Evolutionary conservation across 2,888 invertebrate species (phyloP), one percentile per base, ranked within the genome.

Genomic region (Amphimallon solstitiale): DNA sequence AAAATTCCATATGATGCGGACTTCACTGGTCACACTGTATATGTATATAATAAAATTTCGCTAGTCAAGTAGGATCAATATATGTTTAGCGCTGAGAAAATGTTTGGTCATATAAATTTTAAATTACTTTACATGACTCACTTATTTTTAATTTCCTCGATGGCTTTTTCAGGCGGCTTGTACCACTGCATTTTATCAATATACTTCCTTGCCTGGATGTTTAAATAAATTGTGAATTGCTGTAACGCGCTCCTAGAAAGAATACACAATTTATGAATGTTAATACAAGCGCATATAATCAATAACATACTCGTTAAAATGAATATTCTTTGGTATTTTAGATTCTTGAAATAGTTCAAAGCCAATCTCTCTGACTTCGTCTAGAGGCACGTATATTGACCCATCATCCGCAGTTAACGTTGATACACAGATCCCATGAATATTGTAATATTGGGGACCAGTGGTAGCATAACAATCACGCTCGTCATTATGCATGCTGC

Each of bases 281-380:
- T 10, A n/a, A 43, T 9, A 2, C 5, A 15, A 15, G 52, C 15
- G 34, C 1, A 5, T 34, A 21, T 9, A 52, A 6, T 14, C 10
- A 17, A n/a, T 15, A 35, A 65, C 71, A 67, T 69, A 76, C 76
- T 70, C 68, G 65, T 72, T 71, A 64, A 71, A 63, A 37, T 72
- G 61, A 4, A 67, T 45, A 15, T 65, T 49, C 7, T 66, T 62
- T 29, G 75, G 70, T 43, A 71, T 73, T 43, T 62, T 67, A n/a
- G 72, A 66, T 3, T 68, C 68, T 19, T 70, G 66, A 60, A 75
- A 78, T 23, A 78, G 45, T 19, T 72, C 69, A 65, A 77, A 77
- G 3, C 78, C 78, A 15, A 73, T 65, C 29, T 65, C 64, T 54
- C 70, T 69, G 2, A 78, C 68, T 45, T 77, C 76, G 2, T 68